phyloP scores from a whole-genome alignment of 2,888 invertebrate genomes.

The Cryptosula pallasiana region DNA sequence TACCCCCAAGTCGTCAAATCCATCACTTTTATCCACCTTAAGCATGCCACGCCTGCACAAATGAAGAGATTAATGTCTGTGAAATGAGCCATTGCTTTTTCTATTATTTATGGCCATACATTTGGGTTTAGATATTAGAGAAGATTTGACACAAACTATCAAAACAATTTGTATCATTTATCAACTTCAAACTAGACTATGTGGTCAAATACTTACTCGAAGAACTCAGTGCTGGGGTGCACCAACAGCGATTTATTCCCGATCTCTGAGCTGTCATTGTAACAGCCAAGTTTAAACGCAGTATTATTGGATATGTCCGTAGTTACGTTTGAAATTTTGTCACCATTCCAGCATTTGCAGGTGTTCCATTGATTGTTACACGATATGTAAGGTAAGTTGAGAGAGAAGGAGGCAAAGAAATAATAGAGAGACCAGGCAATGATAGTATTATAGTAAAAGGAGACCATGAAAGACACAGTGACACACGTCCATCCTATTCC shows the following conservation, averaged over 20 bases:
- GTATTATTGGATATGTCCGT: not conserved
- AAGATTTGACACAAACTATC: no score
- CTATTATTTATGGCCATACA: no score
- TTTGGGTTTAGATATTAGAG: no score
- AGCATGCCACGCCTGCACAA: conserved; percentile 22
- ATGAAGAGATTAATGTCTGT: no score
- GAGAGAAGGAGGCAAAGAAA: conserved; percentile 64
- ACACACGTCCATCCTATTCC: conserved; percentile 56
- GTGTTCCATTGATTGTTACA: conserved; percentile 80
- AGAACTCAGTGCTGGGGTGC: not conserved
- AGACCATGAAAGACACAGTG: conserved; percentile 46
- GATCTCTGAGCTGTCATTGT: not conserved
- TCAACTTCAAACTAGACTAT: no score
- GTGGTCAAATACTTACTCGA: not conserved
- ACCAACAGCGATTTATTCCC: not conserved
- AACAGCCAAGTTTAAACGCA: conserved; percentile 7
- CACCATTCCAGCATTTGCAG: conserved; percentile 58
- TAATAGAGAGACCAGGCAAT: conserved; percentile 80
- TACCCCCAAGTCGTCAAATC: conserved; percentile 18
- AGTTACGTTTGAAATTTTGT: not conserved
- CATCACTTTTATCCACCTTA: not conserved
- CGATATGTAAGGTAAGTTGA: conserved; percentile 71
- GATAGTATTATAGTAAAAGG: conserved; percentile 65
- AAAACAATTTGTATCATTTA: no score
- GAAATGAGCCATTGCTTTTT: no score